Evolutionary conservation across 2,797 vertebrate genomes (phyloP), one percentile per base, ranked within the genome.

Genomic region (Rhodeus uyekii): DNA sequence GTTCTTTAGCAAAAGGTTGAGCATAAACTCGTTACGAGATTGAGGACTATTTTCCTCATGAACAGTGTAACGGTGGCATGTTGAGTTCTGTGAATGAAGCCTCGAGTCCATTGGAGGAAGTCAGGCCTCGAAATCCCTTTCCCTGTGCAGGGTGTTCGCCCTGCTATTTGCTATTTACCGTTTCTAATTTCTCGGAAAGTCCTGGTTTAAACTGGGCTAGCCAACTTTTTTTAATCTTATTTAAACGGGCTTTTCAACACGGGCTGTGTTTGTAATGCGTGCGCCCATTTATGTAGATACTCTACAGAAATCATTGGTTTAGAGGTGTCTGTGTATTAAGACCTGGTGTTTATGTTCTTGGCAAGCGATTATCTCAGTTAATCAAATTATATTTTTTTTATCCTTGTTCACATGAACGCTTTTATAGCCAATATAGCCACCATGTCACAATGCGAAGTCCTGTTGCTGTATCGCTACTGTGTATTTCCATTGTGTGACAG

Each of bases 61-160:
- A 72, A 63, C 42, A 63, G 29, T 6, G n/a, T 63, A 71, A 73
- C 63, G 55, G 32, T 36, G 39, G 53, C 67, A 36, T 71, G 78
- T 69, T 44, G 78, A 80, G 55, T 80, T 80, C 55, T 73, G 42
- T 73, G 55, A 72, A 72, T 80, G 53, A 80, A 63, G 67, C 53
- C 65, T 71, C n/a, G 53, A 71, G 38, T 80, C 50, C 78, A 34
- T 80, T 69, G 38, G 65, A 46, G 32, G 27, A 80, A 71, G 27
- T 34, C 36, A 69, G 50, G 65, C 53, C 67, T 80, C 22, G 7
- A 72, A 63, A 80, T 24, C 13, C 29, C 14, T 46, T 22, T 80
- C 13, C 4, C 27, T 60, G 65, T 38, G 38, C 50, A 22, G 27
- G 60, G 38, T 44, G 38, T 60, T 19, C 1, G 19, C 19, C 12